Evolutionary conservation across 2,797 vertebrate genomes (phyloP).

Genomic region (Phalanger gymnotis): DNA sequence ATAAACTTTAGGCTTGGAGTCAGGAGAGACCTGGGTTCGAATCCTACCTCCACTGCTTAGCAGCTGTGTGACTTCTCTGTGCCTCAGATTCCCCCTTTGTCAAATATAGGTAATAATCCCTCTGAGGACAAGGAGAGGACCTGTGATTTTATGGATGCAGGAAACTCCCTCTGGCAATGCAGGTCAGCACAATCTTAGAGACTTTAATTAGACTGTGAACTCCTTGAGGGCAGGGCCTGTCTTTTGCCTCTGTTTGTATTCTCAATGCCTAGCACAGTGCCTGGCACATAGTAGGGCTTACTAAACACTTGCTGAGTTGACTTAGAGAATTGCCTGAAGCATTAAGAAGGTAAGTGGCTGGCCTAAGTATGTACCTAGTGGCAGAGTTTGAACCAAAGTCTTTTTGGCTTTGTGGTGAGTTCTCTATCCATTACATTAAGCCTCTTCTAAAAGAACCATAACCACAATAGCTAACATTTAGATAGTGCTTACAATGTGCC

Average conservation of each 20-base stretch:
- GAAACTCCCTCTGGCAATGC: neutral
- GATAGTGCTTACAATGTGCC: neutral
- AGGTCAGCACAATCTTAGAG: neutral
- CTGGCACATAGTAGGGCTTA: neutral
- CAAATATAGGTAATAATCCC: neutral
- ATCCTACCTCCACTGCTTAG: neutral
- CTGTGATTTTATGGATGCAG: too few species aligned
- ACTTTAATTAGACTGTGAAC: neutral
- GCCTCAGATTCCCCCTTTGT: neutral
- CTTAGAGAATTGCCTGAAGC: neutral
- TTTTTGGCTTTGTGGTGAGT: neutral
- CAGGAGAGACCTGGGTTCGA: neutral
- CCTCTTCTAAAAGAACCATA: neutral
- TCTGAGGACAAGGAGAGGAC: neutral
- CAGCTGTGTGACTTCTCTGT: neutral
- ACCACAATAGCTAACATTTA: neutral
- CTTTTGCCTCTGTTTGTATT: neutral
- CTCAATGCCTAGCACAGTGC: neutral
- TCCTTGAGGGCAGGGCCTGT: neutral
- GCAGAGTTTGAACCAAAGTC: neutral
- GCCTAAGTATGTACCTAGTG: neutral
- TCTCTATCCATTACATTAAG: neutral
- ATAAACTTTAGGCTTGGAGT: neutral
- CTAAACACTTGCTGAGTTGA: neutral
- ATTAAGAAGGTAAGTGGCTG: neutral